phyloP scores from a whole-genome alignment of 92 coral and sea anemone species.

The Parazoanthus darwini region DNA sequence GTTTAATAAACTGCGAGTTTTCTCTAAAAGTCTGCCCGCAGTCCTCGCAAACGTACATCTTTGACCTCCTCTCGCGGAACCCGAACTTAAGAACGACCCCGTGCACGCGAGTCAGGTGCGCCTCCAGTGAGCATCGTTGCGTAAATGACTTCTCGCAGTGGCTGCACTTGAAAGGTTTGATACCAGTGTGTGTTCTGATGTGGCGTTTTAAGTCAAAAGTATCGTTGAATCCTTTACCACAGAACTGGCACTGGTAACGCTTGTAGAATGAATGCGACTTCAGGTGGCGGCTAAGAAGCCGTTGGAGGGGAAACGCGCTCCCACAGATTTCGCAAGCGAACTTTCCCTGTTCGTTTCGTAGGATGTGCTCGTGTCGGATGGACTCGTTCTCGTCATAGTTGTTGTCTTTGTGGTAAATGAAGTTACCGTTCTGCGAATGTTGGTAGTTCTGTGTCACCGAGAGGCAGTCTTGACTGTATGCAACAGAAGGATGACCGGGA shows the following conservation, averaged over 20 bases:
- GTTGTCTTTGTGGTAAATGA: not conserved
- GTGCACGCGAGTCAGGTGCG: slow-evolving; percentile 95
- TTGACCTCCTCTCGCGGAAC: slow-evolving; percentile 94
- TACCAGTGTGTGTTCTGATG: slow-evolving; percentile 97
- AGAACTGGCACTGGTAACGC: slow-evolving; percentile 88
- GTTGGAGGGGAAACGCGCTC: slow-evolving; percentile 87
- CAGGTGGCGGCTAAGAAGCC: slow-evolving; percentile 90
- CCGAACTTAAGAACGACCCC: slow-evolving; percentile 94
- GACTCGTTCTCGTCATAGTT: not conserved
- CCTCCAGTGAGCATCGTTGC: slow-evolving; percentile 97
- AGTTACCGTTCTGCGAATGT: slow-evolving; percentile 11
- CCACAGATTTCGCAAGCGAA: slow-evolving; percentile 82
- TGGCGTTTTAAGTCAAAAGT: slow-evolving; percentile 98
- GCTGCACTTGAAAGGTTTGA: slow-evolving; percentile 92
- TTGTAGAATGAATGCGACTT: slow-evolving; percentile 98
- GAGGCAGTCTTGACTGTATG: not conserved
- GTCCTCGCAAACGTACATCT: slow-evolving; percentile 95
- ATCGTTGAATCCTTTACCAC: slow-evolving; percentile 97
- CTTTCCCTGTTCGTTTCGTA: slow-evolving; percentile 59
- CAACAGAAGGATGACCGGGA: not conserved
- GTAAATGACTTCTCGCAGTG: slow-evolving; percentile 95
- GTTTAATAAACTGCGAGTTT: slow-evolving; percentile 84
- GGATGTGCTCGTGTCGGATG: not conserved
- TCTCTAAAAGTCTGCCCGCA: slow-evolving; percentile 93
- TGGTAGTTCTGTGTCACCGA: not conserved